Evolutionary conservation across 2,888 invertebrate genomes (phyloP).

Genomic region (Poecilus cupreus): DNA sequence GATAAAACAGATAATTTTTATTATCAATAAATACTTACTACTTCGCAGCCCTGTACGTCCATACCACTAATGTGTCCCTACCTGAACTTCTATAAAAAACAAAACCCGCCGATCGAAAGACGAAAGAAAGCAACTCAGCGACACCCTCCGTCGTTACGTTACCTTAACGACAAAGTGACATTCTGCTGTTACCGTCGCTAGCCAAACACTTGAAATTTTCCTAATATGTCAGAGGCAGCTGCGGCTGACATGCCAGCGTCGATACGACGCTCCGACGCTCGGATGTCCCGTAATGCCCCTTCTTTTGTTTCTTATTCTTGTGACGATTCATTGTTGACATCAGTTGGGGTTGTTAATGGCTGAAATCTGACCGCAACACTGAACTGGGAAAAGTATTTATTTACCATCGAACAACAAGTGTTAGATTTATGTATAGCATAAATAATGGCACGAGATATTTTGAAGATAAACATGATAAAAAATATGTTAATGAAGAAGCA

Average conservation of each 20-base stretch:
- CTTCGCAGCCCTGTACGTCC: too few species aligned
- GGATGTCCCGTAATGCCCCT: constrained; percentile 19
- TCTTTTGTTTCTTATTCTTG: constrained; percentile 35
- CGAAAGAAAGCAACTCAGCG: neutral
- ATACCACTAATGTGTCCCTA: too few species aligned
- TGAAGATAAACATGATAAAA: neutral
- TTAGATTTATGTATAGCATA: neutral
- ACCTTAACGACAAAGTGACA: constrained; percentile 44
- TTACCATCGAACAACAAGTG: neutral
- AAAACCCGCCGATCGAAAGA: neutral
- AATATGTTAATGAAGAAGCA: too few species aligned
- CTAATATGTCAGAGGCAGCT: constrained; percentile 42
- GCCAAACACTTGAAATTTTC: constrained; percentile 41
- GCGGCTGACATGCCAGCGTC: constrained; percentile 17
- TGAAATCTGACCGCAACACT: constrained; percentile 22
- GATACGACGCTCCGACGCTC: constrained; percentile 3
- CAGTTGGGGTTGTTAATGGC: constrained; percentile 10
- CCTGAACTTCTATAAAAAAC: too few species aligned
- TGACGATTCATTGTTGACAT: constrained; percentile 27
- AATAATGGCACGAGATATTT: neutral
- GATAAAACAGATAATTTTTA: too few species aligned
- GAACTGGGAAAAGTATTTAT: neutral
- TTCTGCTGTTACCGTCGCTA: constrained; percentile 33
- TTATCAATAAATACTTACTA: too few species aligned
- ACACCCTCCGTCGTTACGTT: constrained; percentile 30